Conservation (phyloP, 2,113 vertebrate genomes). For the sheep (Ovis aries) region DNA sequence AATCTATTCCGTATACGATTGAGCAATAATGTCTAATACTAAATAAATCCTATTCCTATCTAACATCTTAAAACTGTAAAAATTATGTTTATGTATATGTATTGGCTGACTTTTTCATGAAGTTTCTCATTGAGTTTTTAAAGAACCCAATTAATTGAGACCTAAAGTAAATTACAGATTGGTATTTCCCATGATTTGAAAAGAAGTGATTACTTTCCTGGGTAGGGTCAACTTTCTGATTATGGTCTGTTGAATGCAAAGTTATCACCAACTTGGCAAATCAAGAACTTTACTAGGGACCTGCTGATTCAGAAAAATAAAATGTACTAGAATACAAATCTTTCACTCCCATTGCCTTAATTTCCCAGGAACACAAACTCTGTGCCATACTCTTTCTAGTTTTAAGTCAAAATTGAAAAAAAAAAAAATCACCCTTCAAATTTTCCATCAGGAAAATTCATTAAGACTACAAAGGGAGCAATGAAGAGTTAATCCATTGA, state of each 20-base stretch:
- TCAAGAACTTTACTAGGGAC: not conserved
- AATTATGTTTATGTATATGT: not conserved
- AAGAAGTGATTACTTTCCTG: not conserved
- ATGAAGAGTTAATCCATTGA: not conserved
- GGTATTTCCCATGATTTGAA: not conserved
- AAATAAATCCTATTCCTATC: not conserved
- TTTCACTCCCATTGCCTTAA: not conserved
- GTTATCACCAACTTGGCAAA: not conserved
- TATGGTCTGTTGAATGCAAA: not conserved
- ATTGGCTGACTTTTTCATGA: not conserved
- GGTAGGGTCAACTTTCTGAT: not conserved
- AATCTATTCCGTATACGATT: not conserved
- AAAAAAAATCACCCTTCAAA: not conserved
- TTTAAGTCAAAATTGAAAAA: not conserved
- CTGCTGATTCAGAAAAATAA: not conserved
- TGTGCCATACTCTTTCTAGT: not conserved
- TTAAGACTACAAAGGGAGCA: rapidly evolving
- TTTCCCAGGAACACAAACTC: not conserved
- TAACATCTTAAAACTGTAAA: not conserved
- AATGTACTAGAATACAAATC: not conserved
- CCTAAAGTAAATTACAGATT: not conserved
- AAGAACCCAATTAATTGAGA: not conserved
- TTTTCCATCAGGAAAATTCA: not conserved
- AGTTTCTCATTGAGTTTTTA: constrained; percentile 10
- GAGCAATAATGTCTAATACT: not conserved